Conservation (phyloP, 2,888 invertebrate genomes). For the Leptinotarsa juncta region DNA sequence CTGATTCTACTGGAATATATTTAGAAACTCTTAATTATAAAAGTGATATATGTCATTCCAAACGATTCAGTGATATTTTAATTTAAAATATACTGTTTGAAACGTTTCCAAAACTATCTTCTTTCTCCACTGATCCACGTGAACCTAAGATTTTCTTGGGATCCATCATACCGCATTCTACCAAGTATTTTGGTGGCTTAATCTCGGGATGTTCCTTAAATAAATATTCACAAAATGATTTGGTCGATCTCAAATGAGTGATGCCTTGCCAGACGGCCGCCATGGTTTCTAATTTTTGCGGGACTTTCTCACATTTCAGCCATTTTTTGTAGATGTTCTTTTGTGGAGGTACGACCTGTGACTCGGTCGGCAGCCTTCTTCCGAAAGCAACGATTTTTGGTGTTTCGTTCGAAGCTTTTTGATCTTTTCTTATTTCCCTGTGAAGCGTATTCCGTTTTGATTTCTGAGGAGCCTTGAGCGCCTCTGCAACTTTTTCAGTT, state of each 20-base stretch:
- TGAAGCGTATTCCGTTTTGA: slow-evolving; percentile 43
- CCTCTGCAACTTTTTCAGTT: slow-evolving; percentile 69
- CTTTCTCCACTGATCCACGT: background rate
- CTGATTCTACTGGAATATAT: background rate
- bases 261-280: slow-evolving; percentile 74
- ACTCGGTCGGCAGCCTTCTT: slow-evolving; percentile 42
- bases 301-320: slow-evolving; percentile 70
- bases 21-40: background rate
- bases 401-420: slow-evolving; percentile 40
- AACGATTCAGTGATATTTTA: background rate
- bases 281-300: slow-evolving; percentile 72
- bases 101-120: background rate
- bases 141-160: slow-evolving; percentile 24
- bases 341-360: slow-evolving; percentile 45
- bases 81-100: background rate
- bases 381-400: slow-evolving; percentile 45
- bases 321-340: slow-evolving; percentile 70
- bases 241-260: slow-evolving; percentile 71
- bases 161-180: slow-evolving; percentile 69
- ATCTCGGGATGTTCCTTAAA: slow-evolving; percentile 69
- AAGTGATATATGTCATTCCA: background rate
- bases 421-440: slow-evolving; percentile 44
- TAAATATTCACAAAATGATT: slow-evolving; percentile 69
- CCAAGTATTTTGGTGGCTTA: slow-evolving; percentile 68
- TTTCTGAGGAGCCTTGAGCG: slow-evolving; percentile 66